A percentile compares a stretch with the other conserved stretches of the same genome.
phyloP scores from a whole-genome alignment of 2,888 invertebrate species.

The Amblyjoppa fuscipennis region DNA sequence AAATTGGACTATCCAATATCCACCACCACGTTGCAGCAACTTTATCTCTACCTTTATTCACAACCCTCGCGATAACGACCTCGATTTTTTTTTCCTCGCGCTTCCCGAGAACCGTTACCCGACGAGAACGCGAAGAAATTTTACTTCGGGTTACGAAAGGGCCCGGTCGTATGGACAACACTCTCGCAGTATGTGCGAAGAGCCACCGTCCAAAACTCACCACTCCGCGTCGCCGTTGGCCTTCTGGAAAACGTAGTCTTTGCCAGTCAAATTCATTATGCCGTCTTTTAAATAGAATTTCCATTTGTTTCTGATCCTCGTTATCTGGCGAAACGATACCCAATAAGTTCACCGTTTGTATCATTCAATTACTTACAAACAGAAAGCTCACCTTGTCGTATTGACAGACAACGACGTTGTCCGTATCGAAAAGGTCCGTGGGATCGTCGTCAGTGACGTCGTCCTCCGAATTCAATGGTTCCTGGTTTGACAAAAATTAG shows the following conservation, averaged over 20 bases:
- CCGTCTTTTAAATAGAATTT: conserved; percentile 99
- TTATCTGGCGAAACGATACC: conserved; percentile 89
- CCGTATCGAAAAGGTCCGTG: conserved; percentile 98
- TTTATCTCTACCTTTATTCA: conserved; percentile 66
- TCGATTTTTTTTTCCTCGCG: conserved; percentile 15
- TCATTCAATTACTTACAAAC: neutral
- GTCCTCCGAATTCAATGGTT: conserved; percentile 98
- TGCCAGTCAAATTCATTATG: conserved; percentile 99
- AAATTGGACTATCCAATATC: conserved; percentile 71
- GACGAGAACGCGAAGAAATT: neutral
- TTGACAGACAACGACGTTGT: conserved; percentile 99
- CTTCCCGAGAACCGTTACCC: conserved; percentile 24
- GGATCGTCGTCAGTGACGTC: conserved; percentile 99
- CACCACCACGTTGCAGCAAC: conserved; percentile 67
- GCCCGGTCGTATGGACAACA: conserved; percentile 24
- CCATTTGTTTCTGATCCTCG: conserved; percentile 99
- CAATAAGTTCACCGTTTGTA: neutral
- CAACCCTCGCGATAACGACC: conserved; percentile 59
- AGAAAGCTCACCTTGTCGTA: conserved; percentile 94
- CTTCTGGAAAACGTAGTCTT: conserved; percentile 99
- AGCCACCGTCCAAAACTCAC: conserved; percentile 87
- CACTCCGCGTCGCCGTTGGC: conserved; percentile 99
- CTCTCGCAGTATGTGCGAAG: conserved; percentile 21
- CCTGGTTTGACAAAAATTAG: conserved; percentile 86
- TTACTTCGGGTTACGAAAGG: conserved; percentile 37